phyloP scores from a whole-genome alignment of 2,113 vertebrate species.

The Cheirogaleus medius region DNA sequence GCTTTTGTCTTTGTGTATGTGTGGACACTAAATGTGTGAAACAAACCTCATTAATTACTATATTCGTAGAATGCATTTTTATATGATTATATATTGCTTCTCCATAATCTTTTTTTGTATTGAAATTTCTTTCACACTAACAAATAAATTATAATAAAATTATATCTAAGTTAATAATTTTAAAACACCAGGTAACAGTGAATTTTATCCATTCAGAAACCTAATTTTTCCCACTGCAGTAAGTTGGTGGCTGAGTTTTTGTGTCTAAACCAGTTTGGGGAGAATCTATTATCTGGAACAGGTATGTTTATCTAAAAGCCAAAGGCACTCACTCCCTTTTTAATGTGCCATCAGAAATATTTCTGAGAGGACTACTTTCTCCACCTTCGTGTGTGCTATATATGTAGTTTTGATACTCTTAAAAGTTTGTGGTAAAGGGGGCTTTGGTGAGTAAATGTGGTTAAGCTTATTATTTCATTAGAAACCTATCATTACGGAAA shows the following conservation, averaged over 20 bases:
- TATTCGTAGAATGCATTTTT: not conserved
- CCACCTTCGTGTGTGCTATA: not conserved
- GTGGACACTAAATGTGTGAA: not conserved
- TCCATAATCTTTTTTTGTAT: not conserved
- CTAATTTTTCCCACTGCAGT: not conserved
- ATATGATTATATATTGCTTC: not conserved
- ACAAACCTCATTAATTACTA: not conserved
- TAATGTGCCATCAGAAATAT: not conserved
- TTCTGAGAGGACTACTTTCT: not conserved
- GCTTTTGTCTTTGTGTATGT: not conserved
- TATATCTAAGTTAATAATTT: not conserved
- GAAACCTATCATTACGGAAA: not conserved
- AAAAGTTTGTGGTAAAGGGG: not conserved
- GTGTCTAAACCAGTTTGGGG: constrained; percentile 28
- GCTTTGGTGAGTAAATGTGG: not conserved
- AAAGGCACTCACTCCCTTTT: constrained; percentile 46
- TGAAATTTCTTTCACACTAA: not conserved
- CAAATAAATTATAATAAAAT: not conserved
- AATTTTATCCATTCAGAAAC: not conserved
- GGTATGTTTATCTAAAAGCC: constrained; percentile 2
- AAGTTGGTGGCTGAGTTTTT: not conserved
- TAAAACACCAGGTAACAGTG: not conserved
- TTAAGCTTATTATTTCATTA: not conserved
- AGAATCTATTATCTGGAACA: constrained; percentile 32
- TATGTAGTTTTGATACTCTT: not conserved